Base-by-base conservation (phyloP, 2,113 vertebrate species). In the Galeopterus variegatus region DNA sequence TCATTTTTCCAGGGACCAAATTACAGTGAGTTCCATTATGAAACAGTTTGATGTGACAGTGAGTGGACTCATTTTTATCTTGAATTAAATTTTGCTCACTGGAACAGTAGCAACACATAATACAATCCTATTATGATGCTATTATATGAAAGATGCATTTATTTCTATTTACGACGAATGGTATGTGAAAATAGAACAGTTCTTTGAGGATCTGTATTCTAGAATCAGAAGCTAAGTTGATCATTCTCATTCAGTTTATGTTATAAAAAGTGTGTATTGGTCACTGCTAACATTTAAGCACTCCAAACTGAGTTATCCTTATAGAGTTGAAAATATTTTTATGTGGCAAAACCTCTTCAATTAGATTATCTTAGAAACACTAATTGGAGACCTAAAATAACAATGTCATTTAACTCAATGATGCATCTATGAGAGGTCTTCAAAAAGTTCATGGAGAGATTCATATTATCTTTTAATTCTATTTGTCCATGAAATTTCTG, bases 1-100 rank as follows among this genome's bases (percentile, higher is more conserved):
- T 93, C 81, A 11, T 90, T 95, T 80, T 81, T 52, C 60, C 65
- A 97, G 76, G 87, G 60, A 69, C 72, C 70, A 48, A 96, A 89
- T 92, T 93, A 65, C 23, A 87, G 23, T 95, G 75, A 77, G 52
- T 83, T 36, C 36, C 88, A 77, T 90, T 83, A 62, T 73, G 62
- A 95, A 95, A 75, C 36, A 86, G 45, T 72, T 72, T 64, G 58
- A 45, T 94, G 36, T 84, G 90, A 73, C 31, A 56, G 41, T 88
- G 72, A 58, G 11, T 56, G 10, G 28, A 84, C 75, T 89, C 31
- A 56, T 84, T 93, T 95, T 56, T 50, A 26, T 95, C 67, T 73
- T 92, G 56, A 33, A n/a, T 95, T 94, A 81, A 84, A 73, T 90
- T 93, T 80, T 94, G 10, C 41, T 88, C 83, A 48, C 26, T 87